Evolutionary conservation across 2,888 invertebrate species (phyloP), one percentile per base, ranked within the genome.

Genomic region (Zeuzera pyrina): DNA sequence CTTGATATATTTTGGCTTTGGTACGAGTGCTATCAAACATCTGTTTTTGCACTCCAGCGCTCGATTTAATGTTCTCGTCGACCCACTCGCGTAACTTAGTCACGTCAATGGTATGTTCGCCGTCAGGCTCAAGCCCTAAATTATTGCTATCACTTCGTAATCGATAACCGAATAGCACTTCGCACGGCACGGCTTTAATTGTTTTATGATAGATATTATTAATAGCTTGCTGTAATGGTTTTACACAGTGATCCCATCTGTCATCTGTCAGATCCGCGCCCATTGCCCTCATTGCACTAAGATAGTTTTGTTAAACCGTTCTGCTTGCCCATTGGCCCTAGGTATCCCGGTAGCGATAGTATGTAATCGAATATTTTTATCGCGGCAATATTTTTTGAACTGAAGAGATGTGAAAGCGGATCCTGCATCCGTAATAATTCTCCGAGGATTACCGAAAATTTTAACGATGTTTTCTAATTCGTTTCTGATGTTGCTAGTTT

Each of bases 381-480:
- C 8, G 5, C 5, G 8, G 8, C 19, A 19, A 19, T 19, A 19
- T 19, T 19, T 8, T 19, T 19, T 19, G 8, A 19, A 19, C 5
- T 8, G 24, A 1, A 28, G 26, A 2, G 42, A 42, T 2, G 42
- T 45, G 30, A 41, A 42, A 3, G 28, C 19, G 5, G 35, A 32
- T 1, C 43, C 47, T 1, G 47, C 39, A 30, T 47, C 42, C 2
- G 34, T 26, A 16, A 45, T 41, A 3, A 42, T 28, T 19, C 42
- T 30, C 11, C 28, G 33, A 5, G 43, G 42, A n/a, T 43, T 42
- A 3, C 39, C 43, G 16, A 46, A 43, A 8, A 26, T 35, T 30
- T 42, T 39, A 1, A 33, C 15, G 3, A 46, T 33, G 8, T 12
- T 30, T 2, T 42, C 41, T 13, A 43, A 13, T 29, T 43, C 36